Base-by-base conservation (phyloP, 2,888 invertebrate species). In the Hydrotaea diabolus region DNA sequence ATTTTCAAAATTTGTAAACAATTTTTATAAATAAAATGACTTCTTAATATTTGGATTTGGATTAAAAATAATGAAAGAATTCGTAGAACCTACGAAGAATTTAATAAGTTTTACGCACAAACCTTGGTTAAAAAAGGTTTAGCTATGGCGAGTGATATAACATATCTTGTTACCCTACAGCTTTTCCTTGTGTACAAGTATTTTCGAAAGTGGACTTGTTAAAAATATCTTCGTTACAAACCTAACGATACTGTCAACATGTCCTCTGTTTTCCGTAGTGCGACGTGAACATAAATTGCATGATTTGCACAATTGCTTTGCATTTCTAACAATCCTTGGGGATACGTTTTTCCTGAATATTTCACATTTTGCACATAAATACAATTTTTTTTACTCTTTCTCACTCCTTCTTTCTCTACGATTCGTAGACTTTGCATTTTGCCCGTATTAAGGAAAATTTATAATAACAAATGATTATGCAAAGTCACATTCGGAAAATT, bases 381-480 rank as follows among this genome's bases (percentile, higher is more conserved):
- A 78, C 57, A 43, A 66, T 59, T 73, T 57, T 80, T 69, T 82
- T 57, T 73, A 55, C 76, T 77, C 31, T 64, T 13, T 43, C n/a
- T 39, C 11, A 64, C 21, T 72, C 21, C 21, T 49, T 36, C 19
- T 49, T 31, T 59, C 43, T 4, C 36, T 13, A 5, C 15, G 23
- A 15, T 46, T 23, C 11, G 49, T 21, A 49, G 72, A 15, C 39
- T 39, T 5, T 57, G 57, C 55, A 57, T 39, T 71, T 49, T 17
- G 19, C 23, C 55, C 55, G 57, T 73, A 73, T 80, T 80, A 55
- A 55, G 80, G 73, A 85, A 80, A 87, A 86, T 85, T 86, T 86
- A 86, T 86, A 69, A 62, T 46, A 86, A 83, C 85, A 84, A 85
- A 82, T 85, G 86, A 87, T 88, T 88, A 88, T 88, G 88, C 88